Evolutionary conservation across 2,888 invertebrate species (phyloP), one percentile per base, ranked within the genome.

Genomic region (Synergus itoensis): DNA sequence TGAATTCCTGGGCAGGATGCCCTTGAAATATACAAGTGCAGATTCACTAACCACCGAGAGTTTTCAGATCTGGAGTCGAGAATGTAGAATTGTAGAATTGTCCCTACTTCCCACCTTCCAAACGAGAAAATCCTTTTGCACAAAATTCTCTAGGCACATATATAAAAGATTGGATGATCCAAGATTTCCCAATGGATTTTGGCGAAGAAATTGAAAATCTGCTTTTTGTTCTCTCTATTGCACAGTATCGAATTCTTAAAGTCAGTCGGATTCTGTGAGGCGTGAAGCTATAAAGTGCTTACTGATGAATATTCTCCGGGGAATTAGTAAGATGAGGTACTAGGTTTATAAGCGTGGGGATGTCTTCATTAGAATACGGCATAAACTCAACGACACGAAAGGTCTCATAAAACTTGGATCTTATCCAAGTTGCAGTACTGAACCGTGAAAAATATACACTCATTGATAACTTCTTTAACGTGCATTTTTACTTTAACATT

Each of bases 311-410:
- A 73, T 73, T 73, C 73, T 53, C 28, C 21, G 73, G 40, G 4
- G 53, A 36, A 73, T 73, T 73, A 73, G 73, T 48, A 73, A 73
- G 73, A 53, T 73, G 73, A 73, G 53, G 53, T 73, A 36, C 53
- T n/a, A 36, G 36, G 16, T 53, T 53, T 73, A 73, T 73, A 73
- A 73, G 73, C 53, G 28, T 73, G 53, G 73, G 36, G 73, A 73
- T 73, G 73, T 73, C 73, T 73, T 73, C 73, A 73, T 73, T 73
- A 73, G n/a, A 73, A 73, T 73, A 36, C 73, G 36, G 48, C 53
- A 73, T 73, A 73, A 73, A 73, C n/a, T 53, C 28, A 48, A 53
- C 53, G 53, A 73, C 73, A 53, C 73, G 73, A 73, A 73, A 53
- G 53, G 36, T n/a, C 73, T 73, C 36, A 36, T 40, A 36, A 73